These are phyloP conservation scores for Anorthoa munda DNA, from an alignment of 2,888 invertebrate genomes.

Conservation along the genomic window DNA sequence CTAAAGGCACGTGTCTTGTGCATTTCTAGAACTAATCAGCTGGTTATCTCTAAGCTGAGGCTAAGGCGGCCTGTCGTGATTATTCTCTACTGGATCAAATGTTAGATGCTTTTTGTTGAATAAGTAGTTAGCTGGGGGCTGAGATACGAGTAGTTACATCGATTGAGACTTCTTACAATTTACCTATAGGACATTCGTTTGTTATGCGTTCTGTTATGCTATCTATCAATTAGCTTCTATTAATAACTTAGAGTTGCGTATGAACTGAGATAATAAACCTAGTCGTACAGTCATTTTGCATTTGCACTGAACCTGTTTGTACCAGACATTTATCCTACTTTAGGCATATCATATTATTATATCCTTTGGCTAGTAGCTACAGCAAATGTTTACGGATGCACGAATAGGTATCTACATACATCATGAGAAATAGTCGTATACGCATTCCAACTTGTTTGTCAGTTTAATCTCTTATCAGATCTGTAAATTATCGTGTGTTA, in stretches of 20 bases:
- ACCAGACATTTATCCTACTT: constrained; percentile 32
- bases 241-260: constrained; percentile 32
- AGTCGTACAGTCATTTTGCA: background rate
- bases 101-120: background rate
- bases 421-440: background rate
- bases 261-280: constrained; percentile 21
- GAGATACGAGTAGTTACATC: background rate
- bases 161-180: background rate
- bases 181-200: background rate
- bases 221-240: constrained; percentile 28
- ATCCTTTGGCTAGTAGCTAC: background rate
- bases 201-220: background rate
- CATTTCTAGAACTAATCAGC: background rate
- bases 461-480: constrained; percentile 2
- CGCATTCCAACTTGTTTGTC: constrained; percentile 10
- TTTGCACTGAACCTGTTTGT: constrained; percentile 21
- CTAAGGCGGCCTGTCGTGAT: constrained; percentile 10
- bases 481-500: background rate
- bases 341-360: constrained; percentile 22
- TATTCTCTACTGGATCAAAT: background rate
- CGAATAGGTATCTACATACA: background rate
- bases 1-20: constrained; percentile 19
- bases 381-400: constrained; percentile 14
- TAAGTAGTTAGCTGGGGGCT: background rate
- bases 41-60: constrained; percentile 9